phyloP scores from a whole-genome alignment of 2,888 invertebrate genomes.

The Horisme vitalbata region DNA sequence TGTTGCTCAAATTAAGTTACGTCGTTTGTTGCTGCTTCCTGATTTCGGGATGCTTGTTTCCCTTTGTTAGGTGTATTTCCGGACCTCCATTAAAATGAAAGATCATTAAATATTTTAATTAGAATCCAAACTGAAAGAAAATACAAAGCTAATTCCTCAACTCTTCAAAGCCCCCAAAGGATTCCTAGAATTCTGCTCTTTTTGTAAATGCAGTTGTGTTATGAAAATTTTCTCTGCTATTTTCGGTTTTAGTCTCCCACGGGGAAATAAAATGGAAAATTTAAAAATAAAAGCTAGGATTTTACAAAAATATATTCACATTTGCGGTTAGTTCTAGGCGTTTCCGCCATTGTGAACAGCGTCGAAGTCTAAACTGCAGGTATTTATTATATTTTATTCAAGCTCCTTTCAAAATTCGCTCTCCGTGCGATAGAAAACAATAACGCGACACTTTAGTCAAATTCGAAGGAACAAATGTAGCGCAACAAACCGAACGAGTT shows the following conservation, averaged over 20 bases:
- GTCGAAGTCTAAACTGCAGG: constrained; percentile 31
- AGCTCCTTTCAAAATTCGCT: constrained; percentile 36
- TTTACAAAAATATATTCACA: constrained; percentile 17
- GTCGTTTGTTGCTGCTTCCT: constrained; percentile 16
- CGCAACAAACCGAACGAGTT: constrained; percentile 1
- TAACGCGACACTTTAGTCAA: constrained; percentile 10
- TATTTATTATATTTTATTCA: constrained; percentile 47
- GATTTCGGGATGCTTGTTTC: constrained; percentile 15
- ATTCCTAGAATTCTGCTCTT: neutral
- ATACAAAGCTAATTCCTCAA: neutral
- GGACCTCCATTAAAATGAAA: constrained; percentile 6
- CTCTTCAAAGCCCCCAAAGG: neutral
- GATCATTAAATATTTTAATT: constrained; percentile 13
- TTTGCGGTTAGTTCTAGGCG: constrained; percentile 31
- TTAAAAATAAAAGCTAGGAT: constrained; percentile 8
- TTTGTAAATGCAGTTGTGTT: constrained; percentile 6
- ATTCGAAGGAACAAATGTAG: constrained; percentile 4
- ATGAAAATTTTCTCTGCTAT: constrained; percentile 4
- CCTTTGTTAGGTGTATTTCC: constrained; percentile 11
- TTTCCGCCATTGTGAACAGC: constrained; percentile 30
- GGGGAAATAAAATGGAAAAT: constrained; percentile 16
- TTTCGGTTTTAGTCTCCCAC: constrained; percentile 9
- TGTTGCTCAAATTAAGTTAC: constrained; percentile 19
- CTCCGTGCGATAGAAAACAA: constrained; percentile 22
- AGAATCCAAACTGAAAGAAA: constrained; percentile 1